Base-by-base conservation (phyloP, 2,113 vertebrate genomes). In the Sprattus sprattus region DNA sequence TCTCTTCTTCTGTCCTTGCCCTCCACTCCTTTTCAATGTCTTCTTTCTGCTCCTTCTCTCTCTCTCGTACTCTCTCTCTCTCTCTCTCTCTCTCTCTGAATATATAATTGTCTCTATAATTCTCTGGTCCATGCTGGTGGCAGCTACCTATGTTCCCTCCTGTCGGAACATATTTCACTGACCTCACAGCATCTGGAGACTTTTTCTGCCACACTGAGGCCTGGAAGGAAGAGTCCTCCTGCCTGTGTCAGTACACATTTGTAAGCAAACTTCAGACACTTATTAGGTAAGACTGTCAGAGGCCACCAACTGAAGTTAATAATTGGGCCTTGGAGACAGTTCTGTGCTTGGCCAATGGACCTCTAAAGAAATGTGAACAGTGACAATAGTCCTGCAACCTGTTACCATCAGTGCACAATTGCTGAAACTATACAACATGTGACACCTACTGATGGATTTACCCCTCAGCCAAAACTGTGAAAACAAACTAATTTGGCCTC, bases 141-240 rank as follows among this genome's bases (percentile, higher is more conserved):
- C 86, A 80, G 84, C 28, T 87, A 87, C 88, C 88, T 87, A 78
- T 81, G 71, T 85, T 84, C 32, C 32, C 50, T 71, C 75, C 85
- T 87, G 86, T 87, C 84, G 47, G 83, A 81, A 78, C 80, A 82
- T 32, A 67, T 85, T 84, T 47, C 80, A 83, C 81, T 25, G 25
- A 54, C 81, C 64, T 71, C 8, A 25, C n/a, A 32, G 64, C 64
- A 71, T 71, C 9, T 71, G 64, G 64, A 71, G 13, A 28, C 25
- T 71, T 71, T 71, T 67, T 32, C 32, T 71, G 64, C n/a, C 64
- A 71, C 64, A 32, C 10, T 32, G 64, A 9, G 64, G 11, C n/a
- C 64, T 32, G 11, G 64, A 13, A 71, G 64, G n/a, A 2, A 71
- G 64, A 71, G n/a, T 71, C 64, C 28, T 28, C 64, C 32, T 71